Evolutionary conservation across 2,113 vertebrate species (phyloP).

Genomic region (Phylloscopus trochilus): DNA sequence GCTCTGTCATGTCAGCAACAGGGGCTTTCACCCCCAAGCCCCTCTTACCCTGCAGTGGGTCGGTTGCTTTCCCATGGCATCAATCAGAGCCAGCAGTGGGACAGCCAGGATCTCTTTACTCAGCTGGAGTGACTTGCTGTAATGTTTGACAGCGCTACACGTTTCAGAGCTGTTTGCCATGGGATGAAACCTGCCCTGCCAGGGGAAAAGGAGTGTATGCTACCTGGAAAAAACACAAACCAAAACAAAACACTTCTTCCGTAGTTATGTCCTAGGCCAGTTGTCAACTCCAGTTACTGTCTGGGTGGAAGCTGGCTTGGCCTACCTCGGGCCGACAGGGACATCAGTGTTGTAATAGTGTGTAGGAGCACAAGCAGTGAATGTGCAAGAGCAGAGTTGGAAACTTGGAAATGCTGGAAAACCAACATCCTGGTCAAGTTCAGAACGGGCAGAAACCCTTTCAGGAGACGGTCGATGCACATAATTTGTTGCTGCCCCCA

Average conservation of each 20-base stretch:
- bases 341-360: not conserved
- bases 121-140: not conserved
- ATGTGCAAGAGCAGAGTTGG: not conserved
- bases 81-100: not conserved
- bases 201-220: slow-evolving; percentile 14
- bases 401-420: not conserved
- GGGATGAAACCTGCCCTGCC: slow-evolving; percentile 20
- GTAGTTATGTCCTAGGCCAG: not conserved
- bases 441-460: not conserved
- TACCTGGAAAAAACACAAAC: not conserved
- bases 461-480: not conserved
- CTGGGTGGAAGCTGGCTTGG: not conserved
- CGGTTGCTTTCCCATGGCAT: not conserved
- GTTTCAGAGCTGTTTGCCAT: not conserved
- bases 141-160: not conserved
- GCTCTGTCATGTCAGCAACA: rapidly evolving
- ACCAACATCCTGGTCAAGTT: not conserved
- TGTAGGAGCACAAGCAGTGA: not conserved
- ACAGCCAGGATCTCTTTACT: not conserved
- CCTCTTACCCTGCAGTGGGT: rapidly evolving
- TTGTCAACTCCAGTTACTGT: not conserved
- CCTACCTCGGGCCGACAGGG: not conserved
- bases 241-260: not conserved
- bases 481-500: not conserved
- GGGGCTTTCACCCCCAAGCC: not conserved